Evolutionary conservation across 2,113 vertebrate species (phyloP).

Genomic region (Sylvilagus bachmani): DNA sequence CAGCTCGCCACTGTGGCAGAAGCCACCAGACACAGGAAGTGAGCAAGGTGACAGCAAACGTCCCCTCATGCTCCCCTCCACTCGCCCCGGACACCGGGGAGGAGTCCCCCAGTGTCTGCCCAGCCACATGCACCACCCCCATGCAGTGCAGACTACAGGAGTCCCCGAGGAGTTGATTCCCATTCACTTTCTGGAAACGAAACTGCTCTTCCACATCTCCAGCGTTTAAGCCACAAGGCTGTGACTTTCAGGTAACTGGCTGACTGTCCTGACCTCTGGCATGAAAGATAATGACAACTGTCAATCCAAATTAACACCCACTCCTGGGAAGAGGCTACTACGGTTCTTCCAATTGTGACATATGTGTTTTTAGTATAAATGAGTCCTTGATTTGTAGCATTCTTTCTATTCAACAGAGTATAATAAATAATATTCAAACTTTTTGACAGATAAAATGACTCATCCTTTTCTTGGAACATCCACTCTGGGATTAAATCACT

Average conservation of each 20-base stretch:
- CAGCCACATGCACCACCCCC: no score
- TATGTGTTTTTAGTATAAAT: conserved; percentile 78
- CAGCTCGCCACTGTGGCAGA: background rate
- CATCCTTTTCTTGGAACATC: conserved; percentile 75
- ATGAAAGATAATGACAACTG: background rate
- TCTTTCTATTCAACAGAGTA: conserved; percentile 77
- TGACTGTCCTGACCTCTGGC: background rate
- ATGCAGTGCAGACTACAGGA: background rate
- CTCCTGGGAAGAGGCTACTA: conserved; percentile 18
- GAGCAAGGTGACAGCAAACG: background rate
- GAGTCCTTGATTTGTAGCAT: conserved; percentile 53
- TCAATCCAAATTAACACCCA: background rate
- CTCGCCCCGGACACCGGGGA: background rate
- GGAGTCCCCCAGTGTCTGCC: background rate
- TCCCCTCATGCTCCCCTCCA: background rate
- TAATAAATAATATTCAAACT: background rate
- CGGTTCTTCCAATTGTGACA: conserved; percentile 74
- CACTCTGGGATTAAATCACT: conserved; percentile 75
- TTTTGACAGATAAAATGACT: conserved; percentile 53
- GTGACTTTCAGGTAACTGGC: background rate
- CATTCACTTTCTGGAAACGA: background rate
- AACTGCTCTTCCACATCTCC: background rate
- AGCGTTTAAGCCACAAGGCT: background rate
- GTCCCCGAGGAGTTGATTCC: background rate
- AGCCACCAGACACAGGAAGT: no score